phyloP scores from a whole-genome alignment of 2,113 vertebrate species.

The Rhinolophus ferrumequinum region DNA sequence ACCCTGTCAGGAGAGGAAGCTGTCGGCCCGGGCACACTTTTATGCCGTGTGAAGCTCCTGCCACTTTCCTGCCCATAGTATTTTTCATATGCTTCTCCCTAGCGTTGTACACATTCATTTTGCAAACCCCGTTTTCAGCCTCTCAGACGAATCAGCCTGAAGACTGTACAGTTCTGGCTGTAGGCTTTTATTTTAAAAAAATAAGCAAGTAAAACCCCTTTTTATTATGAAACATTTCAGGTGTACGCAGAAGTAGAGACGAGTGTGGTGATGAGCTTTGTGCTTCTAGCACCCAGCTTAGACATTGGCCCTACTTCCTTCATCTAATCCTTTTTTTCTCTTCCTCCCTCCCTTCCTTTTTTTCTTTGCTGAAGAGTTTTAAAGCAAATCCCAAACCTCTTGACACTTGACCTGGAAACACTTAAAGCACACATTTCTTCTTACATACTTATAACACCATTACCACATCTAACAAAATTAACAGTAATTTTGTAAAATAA shows the following conservation, averaged over 20 bases:
- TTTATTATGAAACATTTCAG: neutral
- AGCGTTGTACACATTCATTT: accelerated
- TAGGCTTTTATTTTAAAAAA: neutral
- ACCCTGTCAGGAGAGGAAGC: neutral
- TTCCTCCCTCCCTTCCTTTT: neutral
- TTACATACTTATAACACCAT: neutral
- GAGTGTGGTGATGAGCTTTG: accelerated
- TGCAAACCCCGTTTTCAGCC: neutral
- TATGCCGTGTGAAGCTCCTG: accelerated
- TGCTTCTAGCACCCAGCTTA: accelerated
- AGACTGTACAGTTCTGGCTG: neutral
- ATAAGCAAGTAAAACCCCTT: neutral
- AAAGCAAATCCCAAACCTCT: neutral
- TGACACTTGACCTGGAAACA: neutral
- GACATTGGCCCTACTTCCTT: neutral
- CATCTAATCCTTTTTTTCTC: accelerated
- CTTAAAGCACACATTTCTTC: neutral
- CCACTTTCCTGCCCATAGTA: accelerated
- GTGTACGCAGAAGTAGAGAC: neutral
- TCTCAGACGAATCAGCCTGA: neutral
- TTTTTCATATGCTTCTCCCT: neutral
- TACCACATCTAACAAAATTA: neutral
- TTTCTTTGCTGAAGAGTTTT: neutral
- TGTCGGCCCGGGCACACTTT: neutral
- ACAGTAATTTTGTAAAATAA: neutral